A percentile compares a stretch with the other conserved stretches of the same genome.
These are phyloP conservation scores for Danio jaintianensis DNA, from an alignment of 2,797 vertebrate species.

Conservation along the genomic window DNA sequence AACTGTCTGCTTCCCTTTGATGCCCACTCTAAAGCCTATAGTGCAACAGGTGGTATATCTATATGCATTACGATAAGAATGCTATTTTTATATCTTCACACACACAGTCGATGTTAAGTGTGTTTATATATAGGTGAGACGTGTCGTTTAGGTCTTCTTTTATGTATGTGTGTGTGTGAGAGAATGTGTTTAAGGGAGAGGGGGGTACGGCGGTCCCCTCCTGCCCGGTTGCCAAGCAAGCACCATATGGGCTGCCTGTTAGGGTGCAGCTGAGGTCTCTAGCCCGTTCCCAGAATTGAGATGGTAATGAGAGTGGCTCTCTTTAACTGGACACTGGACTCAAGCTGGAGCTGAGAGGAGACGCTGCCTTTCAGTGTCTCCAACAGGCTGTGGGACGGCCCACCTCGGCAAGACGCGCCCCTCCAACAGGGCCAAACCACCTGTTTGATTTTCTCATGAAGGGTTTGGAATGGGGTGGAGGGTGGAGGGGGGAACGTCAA, in stretches of 20 bases:
- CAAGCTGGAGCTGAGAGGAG: slow-evolving; percentile 79
- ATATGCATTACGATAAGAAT: not conserved
- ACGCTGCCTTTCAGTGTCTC: slow-evolving; percentile 80
- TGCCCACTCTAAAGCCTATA: slow-evolving; percentile 8
- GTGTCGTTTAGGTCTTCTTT: slow-evolving; percentile 11
- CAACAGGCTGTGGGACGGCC: slow-evolving; percentile 82
- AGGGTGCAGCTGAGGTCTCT: slow-evolving; percentile 81
- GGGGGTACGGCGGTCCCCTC: slow-evolving; percentile 46
- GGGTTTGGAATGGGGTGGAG: slow-evolving; percentile 56
- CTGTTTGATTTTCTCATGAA: slow-evolving; percentile 88
- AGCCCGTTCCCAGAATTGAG: slow-evolving; percentile 87
- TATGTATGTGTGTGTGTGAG: slow-evolving; percentile 41
- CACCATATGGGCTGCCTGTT: slow-evolving; percentile 84
- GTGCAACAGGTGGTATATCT: not conserved
- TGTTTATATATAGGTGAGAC: not conserved
- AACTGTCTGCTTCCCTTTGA: slow-evolving; percentile 21
- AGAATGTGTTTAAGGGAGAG: slow-evolving; percentile 49
- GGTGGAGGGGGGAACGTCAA: slow-evolving; percentile 61
- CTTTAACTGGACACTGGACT: slow-evolving; percentile 80
- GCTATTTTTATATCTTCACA: not conserved
- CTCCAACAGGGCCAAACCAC: slow-evolving; percentile 84
- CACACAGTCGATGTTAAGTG: not conserved
- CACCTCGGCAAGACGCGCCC: slow-evolving; percentile 78
- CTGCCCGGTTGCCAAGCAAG: slow-evolving; percentile 82
- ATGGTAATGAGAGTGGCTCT: slow-evolving; percentile 85